These are phyloP conservation scores for Dryocosmus kuriphilus DNA, from an alignment of 2,888 invertebrate genomes.

Conservation along the genomic window DNA sequence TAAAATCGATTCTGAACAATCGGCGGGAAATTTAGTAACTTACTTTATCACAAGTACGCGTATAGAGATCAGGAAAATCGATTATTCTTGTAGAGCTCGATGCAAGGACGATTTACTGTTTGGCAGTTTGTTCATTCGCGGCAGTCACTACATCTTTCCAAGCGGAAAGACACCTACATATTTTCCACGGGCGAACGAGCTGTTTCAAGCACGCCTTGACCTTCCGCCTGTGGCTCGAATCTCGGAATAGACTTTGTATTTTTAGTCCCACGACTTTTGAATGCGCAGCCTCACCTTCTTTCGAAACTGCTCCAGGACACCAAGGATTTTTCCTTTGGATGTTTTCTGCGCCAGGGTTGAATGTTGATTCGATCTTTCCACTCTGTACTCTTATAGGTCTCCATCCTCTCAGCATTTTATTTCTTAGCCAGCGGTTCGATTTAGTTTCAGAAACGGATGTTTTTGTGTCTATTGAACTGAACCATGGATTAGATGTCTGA, in stretches of 20 bases:
- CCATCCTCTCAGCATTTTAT: conserved; percentile 6
- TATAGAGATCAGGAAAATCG: conserved; percentile 20
- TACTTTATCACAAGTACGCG: not conserved
- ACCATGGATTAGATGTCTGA: not conserved
- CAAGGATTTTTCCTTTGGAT: not conserved
- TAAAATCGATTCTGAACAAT: conserved; percentile 13
- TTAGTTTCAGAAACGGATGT: not conserved
- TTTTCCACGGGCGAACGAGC: conserved; percentile 56
- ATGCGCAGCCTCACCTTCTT: conserved; percentile 36
- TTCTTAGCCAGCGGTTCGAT: not conserved
- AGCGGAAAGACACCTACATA: conserved; percentile 50
- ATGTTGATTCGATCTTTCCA: conserved; percentile 12
- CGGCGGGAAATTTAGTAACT: conserved; percentile 1
- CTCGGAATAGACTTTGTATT: conserved; percentile 68
- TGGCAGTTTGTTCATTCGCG: conserved; percentile 6
- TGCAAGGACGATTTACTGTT: conserved; percentile 17
- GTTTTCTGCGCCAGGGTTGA: not conserved
- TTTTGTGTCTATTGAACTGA: not conserved
- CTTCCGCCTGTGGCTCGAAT: conserved; percentile 62
- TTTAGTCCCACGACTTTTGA: conserved; percentile 58
- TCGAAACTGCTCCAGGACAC: conserved; percentile 37
- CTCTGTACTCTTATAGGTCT: not conserved
- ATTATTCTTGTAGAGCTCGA: conserved; percentile 18
- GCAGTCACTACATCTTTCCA: conserved; percentile 27
- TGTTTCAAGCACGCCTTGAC: conserved; percentile 68